Conservation (phyloP, 2,888 invertebrate genomes). For the Andrena trimmerana region DNA sequence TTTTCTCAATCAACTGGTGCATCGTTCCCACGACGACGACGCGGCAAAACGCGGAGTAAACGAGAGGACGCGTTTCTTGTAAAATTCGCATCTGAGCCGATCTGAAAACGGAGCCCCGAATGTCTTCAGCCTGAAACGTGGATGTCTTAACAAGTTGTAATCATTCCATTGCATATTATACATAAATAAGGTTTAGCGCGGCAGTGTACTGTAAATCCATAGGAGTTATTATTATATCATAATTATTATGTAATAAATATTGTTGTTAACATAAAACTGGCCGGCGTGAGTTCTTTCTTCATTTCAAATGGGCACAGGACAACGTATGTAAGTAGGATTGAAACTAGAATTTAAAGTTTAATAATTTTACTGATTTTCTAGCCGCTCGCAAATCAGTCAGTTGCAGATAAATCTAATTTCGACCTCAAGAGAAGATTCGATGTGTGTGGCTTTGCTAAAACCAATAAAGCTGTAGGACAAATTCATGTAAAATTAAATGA, state of each 20-base stretch:
- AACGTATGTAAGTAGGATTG: background rate
- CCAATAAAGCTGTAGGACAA: no score
- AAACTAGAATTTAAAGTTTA: no score
- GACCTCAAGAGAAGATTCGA: no score
- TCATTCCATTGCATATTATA: slow-evolving; percentile 83
- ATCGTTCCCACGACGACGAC: slow-evolving; percentile 19
- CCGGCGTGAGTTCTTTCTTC: background rate
- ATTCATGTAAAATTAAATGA: no score
- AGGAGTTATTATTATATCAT: slow-evolving; percentile 84
- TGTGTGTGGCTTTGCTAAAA: no score
- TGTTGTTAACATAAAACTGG: slow-evolving; percentile 84
- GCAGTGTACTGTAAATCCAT: slow-evolving; percentile 84
- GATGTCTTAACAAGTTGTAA: slow-evolving; percentile 83
- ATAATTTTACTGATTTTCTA: no score
- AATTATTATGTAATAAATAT: slow-evolving; percentile 85
- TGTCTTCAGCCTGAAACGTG: slow-evolving; percentile 78
- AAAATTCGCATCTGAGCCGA: slow-evolving; percentile 31
- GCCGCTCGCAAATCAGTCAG: no score
- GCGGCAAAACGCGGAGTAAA: slow-evolving; percentile 21
- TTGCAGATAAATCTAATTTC: no score
- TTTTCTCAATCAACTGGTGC: slow-evolving; percentile 20
- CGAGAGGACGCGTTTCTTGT: slow-evolving; percentile 15
- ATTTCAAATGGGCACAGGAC: background rate
- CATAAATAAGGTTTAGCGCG: slow-evolving; percentile 82
- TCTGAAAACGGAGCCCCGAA: slow-evolving; percentile 62